Conservation (phyloP, 2,888 invertebrate species). For the Galerucella nymphaeae region DNA sequence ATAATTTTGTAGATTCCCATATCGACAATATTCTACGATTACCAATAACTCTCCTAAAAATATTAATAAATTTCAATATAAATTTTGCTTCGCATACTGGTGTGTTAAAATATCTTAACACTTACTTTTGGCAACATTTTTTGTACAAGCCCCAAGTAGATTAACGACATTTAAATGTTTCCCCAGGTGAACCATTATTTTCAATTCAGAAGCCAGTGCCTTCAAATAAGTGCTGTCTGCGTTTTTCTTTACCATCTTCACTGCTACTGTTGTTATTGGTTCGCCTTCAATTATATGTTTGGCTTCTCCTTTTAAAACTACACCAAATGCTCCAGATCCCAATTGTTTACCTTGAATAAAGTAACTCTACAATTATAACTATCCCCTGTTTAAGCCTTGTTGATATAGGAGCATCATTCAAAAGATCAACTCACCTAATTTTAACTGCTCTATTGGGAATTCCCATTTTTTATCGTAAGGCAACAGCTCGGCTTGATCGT, state of each 20-base stretch:
- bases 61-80: no score
- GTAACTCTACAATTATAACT: neutral
- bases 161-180: slow-evolving; percentile 96
- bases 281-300: slow-evolving; percentile 82
- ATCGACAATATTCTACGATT: slow-evolving; percentile 94
- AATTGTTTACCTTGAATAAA: slow-evolving; percentile 72
- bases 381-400: no score
- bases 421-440: slow-evolving; percentile 71
- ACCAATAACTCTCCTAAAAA: slow-evolving; percentile 85
- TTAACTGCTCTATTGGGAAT: slow-evolving; percentile 85
- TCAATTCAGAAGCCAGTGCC: slow-evolving; percentile 91
- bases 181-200: slow-evolving; percentile 95
- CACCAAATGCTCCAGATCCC: slow-evolving; percentile 95
- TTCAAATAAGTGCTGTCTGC: slow-evolving; percentile 85
- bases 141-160: slow-evolving; percentile 93
- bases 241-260: slow-evolving; percentile 93
- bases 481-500: slow-evolving; percentile 93
- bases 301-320: slow-evolving; percentile 89
- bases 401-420: neutral
- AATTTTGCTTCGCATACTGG: no score
- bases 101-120: neutral
- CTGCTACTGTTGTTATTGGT: slow-evolving; percentile 85
- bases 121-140: slow-evolving; percentile 83
- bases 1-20: slow-evolving; percentile 92
- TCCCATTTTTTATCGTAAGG: slow-evolving; percentile 93